These are phyloP conservation scores for Pampusana beccarii DNA, from an alignment of 2,113 vertebrate species.

Conservation along the genomic window DNA sequence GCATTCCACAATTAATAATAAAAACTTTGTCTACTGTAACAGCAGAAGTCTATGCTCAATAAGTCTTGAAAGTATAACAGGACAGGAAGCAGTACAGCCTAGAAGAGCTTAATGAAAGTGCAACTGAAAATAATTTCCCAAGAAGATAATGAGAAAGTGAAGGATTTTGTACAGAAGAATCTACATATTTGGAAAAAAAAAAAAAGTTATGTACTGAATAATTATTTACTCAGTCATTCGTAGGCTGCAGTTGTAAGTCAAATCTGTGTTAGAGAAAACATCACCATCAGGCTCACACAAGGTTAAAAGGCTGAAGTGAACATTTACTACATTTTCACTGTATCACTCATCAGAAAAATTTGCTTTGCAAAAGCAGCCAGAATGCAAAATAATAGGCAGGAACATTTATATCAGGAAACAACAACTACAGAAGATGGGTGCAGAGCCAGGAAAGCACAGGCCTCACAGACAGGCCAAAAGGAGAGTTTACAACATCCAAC, in stretches of 20 bases:
- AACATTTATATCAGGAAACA: background rate
- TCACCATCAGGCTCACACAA: rapidly evolving
- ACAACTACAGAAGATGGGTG: no score
- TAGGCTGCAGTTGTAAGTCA: background rate
- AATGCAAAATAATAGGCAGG: background rate
- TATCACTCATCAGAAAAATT: background rate
- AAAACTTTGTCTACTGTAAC: background rate
- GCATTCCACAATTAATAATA: background rate
- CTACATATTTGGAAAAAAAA: background rate
- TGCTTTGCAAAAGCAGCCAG: background rate
- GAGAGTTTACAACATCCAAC: background rate
- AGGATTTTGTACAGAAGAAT: background rate
- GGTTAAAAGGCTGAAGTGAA: background rate
- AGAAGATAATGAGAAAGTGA: background rate
- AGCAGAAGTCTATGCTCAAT: background rate
- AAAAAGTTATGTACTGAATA: background rate
- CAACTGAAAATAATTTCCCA: background rate
- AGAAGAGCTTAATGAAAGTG: background rate
- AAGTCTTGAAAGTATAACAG: background rate
- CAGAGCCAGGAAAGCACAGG: background rate
- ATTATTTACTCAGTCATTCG: background rate
- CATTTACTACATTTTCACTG: background rate
- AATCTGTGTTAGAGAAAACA: background rate
- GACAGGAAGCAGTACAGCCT: background rate
- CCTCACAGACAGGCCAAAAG: background rate